Evolutionary conservation across 2,113 vertebrate species (phyloP), one percentile per base, ranked within the genome.

Genomic region (Atlantisia rogersi): DNA sequence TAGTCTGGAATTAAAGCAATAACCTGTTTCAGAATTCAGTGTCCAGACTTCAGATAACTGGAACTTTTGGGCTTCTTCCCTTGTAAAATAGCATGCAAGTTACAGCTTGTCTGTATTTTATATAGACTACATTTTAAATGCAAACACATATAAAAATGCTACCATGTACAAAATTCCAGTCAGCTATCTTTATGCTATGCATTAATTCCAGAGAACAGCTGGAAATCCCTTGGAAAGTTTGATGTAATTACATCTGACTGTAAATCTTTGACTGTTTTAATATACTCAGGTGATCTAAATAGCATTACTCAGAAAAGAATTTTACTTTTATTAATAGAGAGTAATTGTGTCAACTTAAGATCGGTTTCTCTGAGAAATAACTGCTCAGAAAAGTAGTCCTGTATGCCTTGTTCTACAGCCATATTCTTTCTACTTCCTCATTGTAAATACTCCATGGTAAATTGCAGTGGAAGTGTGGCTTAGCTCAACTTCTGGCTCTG

Each of bases 171-270:
- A 55, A 74, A 82, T 29, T 94, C 52, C 21, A 53, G 62, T 90
- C 50, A 62, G 70, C 83, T 91, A 62, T 85, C 65, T 82, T 95
- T 92, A 79, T 77, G 92, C 96, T 96, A 96, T 97, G 96, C 96
- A 90, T 95, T 94, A 82, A 58, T 97, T 97, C 88, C 93, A 97
- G 94, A 94, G 64, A 94, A 82, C 58, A 95, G 58, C 93, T 96
- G 94, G 90, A 89, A 97, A 90, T 82, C 94, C 84, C 90, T 82
- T 90, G 86, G 81, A 90, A 91, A 82, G 40, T 88, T 95, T 88
- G 88, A 95, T 94, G 90, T 93, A 79, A 50, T 85, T 91, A 95
- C 78, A 91, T 96, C 96, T 91, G 93, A 90, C 73, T 91, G 37
- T 88, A 94, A 88, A 96, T 93, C 48, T 70, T 87, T 93, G 76